Percentiles rank a stretch among this genome's conserved stretches.
These are phyloP conservation scores for Melitaea cinxia DNA, from an alignment of 1,140 invertebrate species.

Conservation along the genomic window DNA sequence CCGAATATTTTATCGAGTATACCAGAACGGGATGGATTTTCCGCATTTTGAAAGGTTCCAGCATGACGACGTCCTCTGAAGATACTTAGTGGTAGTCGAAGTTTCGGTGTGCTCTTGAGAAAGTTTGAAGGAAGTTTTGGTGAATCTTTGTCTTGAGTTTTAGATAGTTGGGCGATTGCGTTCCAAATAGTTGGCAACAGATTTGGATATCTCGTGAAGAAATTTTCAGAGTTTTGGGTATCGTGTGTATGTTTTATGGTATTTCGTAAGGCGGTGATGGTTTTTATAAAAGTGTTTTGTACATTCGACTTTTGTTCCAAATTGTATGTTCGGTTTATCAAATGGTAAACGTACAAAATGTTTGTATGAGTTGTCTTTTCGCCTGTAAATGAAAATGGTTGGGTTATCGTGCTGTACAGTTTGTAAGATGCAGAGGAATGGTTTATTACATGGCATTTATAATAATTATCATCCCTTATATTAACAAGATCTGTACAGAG, in stretches of 20 bases:
- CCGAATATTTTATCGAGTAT: slow-evolving; percentile 46
- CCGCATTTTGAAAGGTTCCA: not conserved
- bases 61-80: too few relatives aligned
- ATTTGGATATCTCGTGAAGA: too few relatives aligned
- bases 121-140: too few relatives aligned
- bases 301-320: not conserved
- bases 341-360: slow-evolving; percentile 41
- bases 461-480: too few relatives aligned
- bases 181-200: too few relatives aligned
- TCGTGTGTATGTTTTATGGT: not conserved
- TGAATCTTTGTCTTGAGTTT: too few relatives aligned
- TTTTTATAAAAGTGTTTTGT: not conserved
- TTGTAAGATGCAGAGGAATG: not conserved
- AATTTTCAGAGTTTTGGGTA: too few relatives aligned
- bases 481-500: too few relatives aligned
- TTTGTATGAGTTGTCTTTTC: slow-evolving; percentile 20
- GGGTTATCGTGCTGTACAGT: slow-evolving; percentile 17
- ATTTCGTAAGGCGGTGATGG: slow-evolving; percentile 2
- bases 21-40: slow-evolving; percentile 40
- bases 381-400: slow-evolving; percentile 22
- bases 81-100: too few relatives aligned
- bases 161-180: too few relatives aligned
- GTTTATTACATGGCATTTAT: too few relatives aligned
- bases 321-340: slow-evolving; percentile 32
- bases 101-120: too few relatives aligned